Base-by-base conservation (phyloP, 2,888 invertebrate species). In the Caradrina kadenii region DNA sequence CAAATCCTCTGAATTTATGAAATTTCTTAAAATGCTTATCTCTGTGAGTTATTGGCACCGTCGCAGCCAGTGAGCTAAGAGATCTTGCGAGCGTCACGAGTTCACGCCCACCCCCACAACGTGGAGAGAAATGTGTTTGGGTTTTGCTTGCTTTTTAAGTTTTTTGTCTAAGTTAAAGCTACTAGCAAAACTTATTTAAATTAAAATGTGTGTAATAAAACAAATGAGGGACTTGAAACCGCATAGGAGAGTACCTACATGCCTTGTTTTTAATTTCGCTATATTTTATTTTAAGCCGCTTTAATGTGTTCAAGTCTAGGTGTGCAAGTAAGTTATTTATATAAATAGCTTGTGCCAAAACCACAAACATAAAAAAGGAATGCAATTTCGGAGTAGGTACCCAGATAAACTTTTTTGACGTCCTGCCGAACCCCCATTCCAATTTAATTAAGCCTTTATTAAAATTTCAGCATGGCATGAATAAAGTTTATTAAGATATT, bases 11-110 rank as follows among this genome's bases (percentile, higher is more conserved):
- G 56, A 72, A 74, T 76, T 76, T 81, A 82, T 80, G 70, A 82
- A 78, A 80, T 79, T 79, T 72, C 67, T 69, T 73, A 69, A 78
- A 83, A 80, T 80, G 73, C 72, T 83, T 84, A 84, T 82, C 82
- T 80, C 61, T 17, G 66, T 79, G 77, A 84, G 65, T 76, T 84
- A 84, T 84, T 83, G 84, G 80, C 78, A 71, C 59, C 63, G 72
- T 76, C 80, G 80, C 74, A 84, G 76, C 73, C 69, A 77, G 62
- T 64, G 66, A 80, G 76, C 73, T 59, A 63, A 65, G 67, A 73
- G 70, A 75, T 76, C 82, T 79, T 71, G 73, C 67, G 82, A 83
- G 68, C 73, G 64, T 71, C 73, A 69, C 70, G 58, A 81, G 66
- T 71, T 83, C 66, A 62, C 66, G 62, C 68, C 67, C 73, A 76